Base-by-base conservation (phyloP, 92 coral and sea anemone species). In the Palythoa grandiflora region DNA sequence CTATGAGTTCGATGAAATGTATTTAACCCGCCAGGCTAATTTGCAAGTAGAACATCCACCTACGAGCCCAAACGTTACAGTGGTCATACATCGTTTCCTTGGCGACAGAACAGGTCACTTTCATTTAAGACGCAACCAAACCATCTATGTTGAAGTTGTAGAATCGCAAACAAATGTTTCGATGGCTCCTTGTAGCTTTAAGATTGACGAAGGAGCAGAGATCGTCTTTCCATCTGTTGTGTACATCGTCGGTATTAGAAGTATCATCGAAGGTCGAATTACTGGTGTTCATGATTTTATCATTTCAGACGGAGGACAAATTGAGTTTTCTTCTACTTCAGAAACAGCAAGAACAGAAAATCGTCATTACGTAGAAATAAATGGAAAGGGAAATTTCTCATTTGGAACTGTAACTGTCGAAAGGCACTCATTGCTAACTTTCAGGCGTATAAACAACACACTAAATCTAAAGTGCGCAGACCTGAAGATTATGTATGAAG, bases 61-160 rank as follows among this genome's bases (percentile, higher is more conserved):
- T 15, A 57, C 72, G 57, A 88, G 92, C 84, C 89, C 89, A 14
- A 90, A 90, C 79, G 95, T 88, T 47, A 90, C 93, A 38, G 93
- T 93, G 50, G 68, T 93, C 75, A 90, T 88, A n/a, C 96, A 93
- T 71, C 92, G 85, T 50, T 93, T 93, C 72, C 55, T 93, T 17
- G 96, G 96, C 6, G 96, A 93, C 77, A 87, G 93, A 47, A 93
- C 96, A 20, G 96, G 96, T 74, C 88, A 88, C 8, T 72, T 93
- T n/a, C 96, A 91, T 17, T 54, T 93, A 54, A 88, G 96, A 14
- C 79, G 78, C 71, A 88, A 93, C 63, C 96, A 93, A 54, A 86
- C 91, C 6, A 81, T 93, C 53, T 93, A 88, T 73, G 96, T 90
- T 44, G 96, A 93, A 78, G 96, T 93, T 20, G 91, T 93, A 10